phyloP scores from a whole-genome alignment of 1,140 invertebrate genomes.

The Nomia melanderi region DNA sequence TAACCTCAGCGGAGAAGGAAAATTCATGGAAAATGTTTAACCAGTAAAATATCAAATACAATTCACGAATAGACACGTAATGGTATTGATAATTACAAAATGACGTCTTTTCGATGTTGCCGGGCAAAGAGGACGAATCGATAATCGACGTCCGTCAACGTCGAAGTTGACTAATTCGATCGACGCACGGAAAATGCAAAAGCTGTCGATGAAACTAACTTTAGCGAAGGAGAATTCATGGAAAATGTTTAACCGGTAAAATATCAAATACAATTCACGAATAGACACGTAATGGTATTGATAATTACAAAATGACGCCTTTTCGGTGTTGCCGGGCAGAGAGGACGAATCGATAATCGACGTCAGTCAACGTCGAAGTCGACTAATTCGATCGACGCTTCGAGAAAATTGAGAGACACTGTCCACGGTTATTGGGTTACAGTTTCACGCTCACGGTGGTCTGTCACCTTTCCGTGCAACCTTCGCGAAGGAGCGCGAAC shows the following conservation, averaged over 20 bases:
- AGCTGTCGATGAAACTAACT: background rate
- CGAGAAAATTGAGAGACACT: conserved; percentile 59
- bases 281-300: background rate
- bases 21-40: background rate
- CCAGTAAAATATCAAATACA: background rate
- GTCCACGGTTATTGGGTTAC: conserved; percentile 64
- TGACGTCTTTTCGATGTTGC: background rate
- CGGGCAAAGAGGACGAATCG: background rate
- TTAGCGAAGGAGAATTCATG: background rate
- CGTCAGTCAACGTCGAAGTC: background rate
- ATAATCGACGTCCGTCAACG: background rate
- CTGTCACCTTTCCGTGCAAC: conserved; percentile 57
- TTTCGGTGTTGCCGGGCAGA: background rate
- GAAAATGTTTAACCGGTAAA: background rate
- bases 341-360: background rate
- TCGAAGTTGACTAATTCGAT: conserved; percentile 9
- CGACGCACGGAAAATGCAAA: background rate
- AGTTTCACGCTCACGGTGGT: conserved; percentile 66
- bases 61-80: background rate
- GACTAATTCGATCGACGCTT: conserved; percentile 15
- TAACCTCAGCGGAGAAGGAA: background rate
- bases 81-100: no score
- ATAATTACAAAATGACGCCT: no score
- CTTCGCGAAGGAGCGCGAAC: conserved; percentile 17
- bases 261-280: background rate